These are phyloP conservation scores for Alosa alosa DNA, from an alignment of 2,113 vertebrate species.

Conservation along the genomic window DNA sequence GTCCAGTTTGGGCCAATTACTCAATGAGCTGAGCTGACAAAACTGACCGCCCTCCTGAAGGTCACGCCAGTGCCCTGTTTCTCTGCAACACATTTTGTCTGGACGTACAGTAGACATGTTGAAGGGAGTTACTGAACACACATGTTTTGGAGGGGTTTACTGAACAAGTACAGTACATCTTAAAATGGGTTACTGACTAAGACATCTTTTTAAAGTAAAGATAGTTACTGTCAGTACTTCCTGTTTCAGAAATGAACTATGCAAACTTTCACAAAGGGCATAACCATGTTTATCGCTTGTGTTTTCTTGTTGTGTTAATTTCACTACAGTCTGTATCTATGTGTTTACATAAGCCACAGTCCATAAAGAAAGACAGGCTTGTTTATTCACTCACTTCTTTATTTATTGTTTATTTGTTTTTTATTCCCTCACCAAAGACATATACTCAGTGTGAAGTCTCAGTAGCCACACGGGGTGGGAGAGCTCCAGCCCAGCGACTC, in stretches of 20 bases:
- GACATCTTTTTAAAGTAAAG: neutral
- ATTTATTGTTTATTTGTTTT: no score
- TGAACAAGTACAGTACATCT: neutral
- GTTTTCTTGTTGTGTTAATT: no score
- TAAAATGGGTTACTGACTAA: neutral
- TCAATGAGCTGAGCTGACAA: conserved; percentile 72
- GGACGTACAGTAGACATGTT: neutral
- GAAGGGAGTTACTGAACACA: neutral
- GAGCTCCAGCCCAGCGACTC: neutral
- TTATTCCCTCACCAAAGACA: neutral
- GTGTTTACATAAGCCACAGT: no score
- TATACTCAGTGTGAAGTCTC: neutral
- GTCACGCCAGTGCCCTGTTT: neutral
- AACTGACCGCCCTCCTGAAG: conserved; percentile 55
- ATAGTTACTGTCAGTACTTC: no score
- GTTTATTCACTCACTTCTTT: neutral
- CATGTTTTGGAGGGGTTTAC: neutral
- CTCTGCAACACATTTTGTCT: neutral
- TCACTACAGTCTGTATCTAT: no score
- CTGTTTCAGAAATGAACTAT: no score
- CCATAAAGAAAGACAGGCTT: neutral
- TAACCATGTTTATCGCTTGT: no score
- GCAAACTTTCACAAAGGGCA: neutral
- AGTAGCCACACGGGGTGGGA: neutral
- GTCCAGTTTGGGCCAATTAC: conserved; percentile 67